Evolutionary conservation across 2,797 vertebrate species (phyloP).

Genomic region (Trachurus trachurus): DNA sequence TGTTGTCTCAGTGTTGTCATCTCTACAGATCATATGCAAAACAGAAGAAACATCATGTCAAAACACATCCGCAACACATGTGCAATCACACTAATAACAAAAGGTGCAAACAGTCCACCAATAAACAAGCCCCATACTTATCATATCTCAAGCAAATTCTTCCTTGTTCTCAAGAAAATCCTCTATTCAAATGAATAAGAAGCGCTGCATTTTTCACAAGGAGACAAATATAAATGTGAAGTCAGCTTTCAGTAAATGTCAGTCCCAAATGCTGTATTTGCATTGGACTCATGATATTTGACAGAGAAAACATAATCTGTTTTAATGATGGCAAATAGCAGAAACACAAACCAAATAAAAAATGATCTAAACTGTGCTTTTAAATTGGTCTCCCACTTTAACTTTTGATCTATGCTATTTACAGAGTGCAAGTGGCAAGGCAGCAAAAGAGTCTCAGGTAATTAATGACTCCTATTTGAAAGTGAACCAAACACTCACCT

Average conservation of each 20-base stretch:
- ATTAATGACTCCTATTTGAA: conserved; percentile 48
- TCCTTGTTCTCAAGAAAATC: no score
- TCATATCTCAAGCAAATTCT: no score
- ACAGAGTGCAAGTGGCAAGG: conserved; percentile 18
- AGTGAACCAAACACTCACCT: conserved; percentile 46
- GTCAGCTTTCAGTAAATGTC: background rate
- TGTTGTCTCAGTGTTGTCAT: no score
- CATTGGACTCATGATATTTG: background rate
- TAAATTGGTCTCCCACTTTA: background rate
- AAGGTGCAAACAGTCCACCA: no score
- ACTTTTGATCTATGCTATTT: background rate
- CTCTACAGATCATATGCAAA: no score
- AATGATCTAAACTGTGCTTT: background rate
- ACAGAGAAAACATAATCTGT: background rate
- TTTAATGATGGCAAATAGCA: background rate
- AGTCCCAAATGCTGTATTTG: background rate
- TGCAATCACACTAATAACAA: no score
- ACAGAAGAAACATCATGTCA: no score
- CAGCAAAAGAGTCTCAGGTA: conserved; percentile 35
- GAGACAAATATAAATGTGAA: no score
- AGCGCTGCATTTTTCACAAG: no score
- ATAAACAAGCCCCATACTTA: no score
- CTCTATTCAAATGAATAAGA: no score
- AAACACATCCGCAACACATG: no score
- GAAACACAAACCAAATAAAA: conserved; percentile 1